Conservation (phyloP, 1,140 invertebrate genomes). For the Capitella teleta region DNA sequence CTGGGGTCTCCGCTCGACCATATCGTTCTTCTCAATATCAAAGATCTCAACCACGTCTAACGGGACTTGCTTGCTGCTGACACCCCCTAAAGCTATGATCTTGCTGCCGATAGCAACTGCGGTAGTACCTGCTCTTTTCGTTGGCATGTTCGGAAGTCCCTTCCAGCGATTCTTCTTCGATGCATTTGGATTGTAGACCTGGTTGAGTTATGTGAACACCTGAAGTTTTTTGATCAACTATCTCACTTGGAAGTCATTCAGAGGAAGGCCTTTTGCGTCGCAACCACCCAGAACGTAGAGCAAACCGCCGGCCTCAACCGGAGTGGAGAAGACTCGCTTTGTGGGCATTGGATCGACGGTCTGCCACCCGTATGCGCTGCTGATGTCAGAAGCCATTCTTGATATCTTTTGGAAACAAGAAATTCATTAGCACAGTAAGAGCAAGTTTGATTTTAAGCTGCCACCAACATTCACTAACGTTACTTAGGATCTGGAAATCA, state of each 20-base stretch:
- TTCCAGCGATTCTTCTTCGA: conserved; percentile 33
- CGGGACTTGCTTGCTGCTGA: conserved; percentile 28
- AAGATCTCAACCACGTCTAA: conserved; percentile 32
- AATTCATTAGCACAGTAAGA: too few relatives aligned
- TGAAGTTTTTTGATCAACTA: too few relatives aligned
- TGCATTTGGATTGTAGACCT: too few relatives aligned
- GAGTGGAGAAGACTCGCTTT: conserved; percentile 30
- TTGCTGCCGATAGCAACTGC: conserved; percentile 25
- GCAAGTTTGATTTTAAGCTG: too few relatives aligned
- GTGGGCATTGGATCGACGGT: conserved; percentile 19
- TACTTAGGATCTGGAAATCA: too few relatives aligned
- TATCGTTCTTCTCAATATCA: conserved; percentile 23
- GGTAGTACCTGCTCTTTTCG: conserved; percentile 30
- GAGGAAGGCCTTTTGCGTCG: conserved; percentile 30
- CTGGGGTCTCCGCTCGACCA: conserved; percentile 26
- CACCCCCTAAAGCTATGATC: conserved; percentile 32
- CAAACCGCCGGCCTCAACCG: conserved; percentile 20
- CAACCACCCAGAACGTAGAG: conserved; percentile 37
- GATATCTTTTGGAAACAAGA: too few relatives aligned
- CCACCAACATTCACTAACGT: too few relatives aligned
- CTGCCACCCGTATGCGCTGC: conserved; percentile 11
- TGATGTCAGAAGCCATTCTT: too few relatives aligned
- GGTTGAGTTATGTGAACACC: too few relatives aligned
- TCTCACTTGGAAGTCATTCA: too few relatives aligned
- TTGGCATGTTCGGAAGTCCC: conserved; percentile 25